Conservation (phyloP, 2,888 invertebrate genomes). For the Volucella bombylans region DNA sequence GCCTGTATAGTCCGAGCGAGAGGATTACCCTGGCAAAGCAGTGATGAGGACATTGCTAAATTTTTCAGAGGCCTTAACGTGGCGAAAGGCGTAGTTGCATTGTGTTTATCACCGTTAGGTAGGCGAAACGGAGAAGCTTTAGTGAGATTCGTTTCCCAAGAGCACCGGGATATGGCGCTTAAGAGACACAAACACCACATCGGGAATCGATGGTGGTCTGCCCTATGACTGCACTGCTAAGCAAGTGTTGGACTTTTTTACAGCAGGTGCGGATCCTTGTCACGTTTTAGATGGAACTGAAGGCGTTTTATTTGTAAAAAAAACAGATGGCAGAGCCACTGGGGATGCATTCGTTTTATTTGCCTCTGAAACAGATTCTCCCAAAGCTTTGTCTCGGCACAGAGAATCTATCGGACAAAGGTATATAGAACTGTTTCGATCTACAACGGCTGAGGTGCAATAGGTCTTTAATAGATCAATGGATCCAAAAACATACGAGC, state of each 20-base stretch:
- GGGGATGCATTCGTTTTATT: slow-evolving; percentile 99
- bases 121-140: slow-evolving; percentile 99
- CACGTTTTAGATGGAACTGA: slow-evolving; percentile 95
- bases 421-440: slow-evolving; percentile 98
- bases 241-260: slow-evolving; percentile 99
- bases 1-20: slow-evolving; percentile 98
- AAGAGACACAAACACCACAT: slow-evolving; percentile 99
- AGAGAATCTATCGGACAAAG: slow-evolving; percentile 97
- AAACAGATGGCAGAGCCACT: slow-evolving; percentile 96
- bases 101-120: slow-evolving; percentile 98
- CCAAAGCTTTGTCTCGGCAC: slow-evolving; percentile 95
- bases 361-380: slow-evolving; percentile 94
- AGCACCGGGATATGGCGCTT: slow-evolving; percentile 98
- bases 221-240: slow-evolving; percentile 99
- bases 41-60: slow-evolving; percentile 99
- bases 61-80: slow-evolving; percentile 99
- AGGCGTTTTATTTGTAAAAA: slow-evolving; percentile 97
- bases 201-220: slow-evolving; percentile 96
- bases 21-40: slow-evolving; percentile 99
- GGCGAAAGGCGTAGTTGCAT: slow-evolving; percentile 98
- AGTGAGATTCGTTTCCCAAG: slow-evolving; percentile 95
- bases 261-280: slow-evolving; percentile 92
- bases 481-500: slow-evolving; percentile 89
- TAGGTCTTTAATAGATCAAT: slow-evolving; percentile 97
- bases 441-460: slow-evolving; percentile 99